Percentiles rank a stretch among this genome's conserved stretches.
Evolutionary conservation across 2,888 invertebrate species (phyloP).

Genomic region (Meliscaeva auricollis): DNA sequence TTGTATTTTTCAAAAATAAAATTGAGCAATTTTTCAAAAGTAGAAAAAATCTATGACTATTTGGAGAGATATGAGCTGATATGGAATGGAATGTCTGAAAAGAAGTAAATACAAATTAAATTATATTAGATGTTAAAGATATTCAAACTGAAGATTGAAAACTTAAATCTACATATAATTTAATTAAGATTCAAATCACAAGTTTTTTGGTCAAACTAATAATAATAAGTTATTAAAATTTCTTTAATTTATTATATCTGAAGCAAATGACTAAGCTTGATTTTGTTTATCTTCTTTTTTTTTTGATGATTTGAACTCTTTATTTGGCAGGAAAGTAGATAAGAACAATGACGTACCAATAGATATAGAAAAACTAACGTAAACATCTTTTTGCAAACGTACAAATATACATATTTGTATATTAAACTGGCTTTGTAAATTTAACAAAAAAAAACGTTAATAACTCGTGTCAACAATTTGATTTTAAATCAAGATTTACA

Average conservation of each 20-base stretch:
- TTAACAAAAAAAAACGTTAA: not conserved
- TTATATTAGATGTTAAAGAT: not conserved
- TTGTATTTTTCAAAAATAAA: not conserved
- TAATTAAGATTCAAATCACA: not conserved
- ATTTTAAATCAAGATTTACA: not conserved
- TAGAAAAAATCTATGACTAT: slow-evolving; percentile 3
- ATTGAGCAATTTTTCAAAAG: slow-evolving; percentile 9
- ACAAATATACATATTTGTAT: too few relatives aligned
- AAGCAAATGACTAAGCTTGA: too few relatives aligned
- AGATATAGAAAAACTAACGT: too few relatives aligned
- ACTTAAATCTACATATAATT: not conserved
- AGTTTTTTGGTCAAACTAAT: too few relatives aligned
- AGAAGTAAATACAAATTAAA: not conserved
- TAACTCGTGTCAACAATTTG: not conserved
- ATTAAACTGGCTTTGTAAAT: not conserved
- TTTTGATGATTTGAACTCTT: too few relatives aligned
- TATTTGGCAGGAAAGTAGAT: too few relatives aligned
- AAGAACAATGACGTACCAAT: too few relatives aligned
- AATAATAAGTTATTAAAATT: too few relatives aligned
- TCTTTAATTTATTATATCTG: too few relatives aligned
- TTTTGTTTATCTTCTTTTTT: too few relatives aligned
- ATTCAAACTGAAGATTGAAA: not conserved
- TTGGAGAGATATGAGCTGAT: slow-evolving; percentile 1
- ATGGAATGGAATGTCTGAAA: slow-evolving; percentile 34
- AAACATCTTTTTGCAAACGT: too few relatives aligned